A percentile compares a stretch with the other conserved stretches of the same genome.
phyloP scores from a whole-genome alignment of 2,797 vertebrate genomes.

The Heterohyrax brucei region DNA sequence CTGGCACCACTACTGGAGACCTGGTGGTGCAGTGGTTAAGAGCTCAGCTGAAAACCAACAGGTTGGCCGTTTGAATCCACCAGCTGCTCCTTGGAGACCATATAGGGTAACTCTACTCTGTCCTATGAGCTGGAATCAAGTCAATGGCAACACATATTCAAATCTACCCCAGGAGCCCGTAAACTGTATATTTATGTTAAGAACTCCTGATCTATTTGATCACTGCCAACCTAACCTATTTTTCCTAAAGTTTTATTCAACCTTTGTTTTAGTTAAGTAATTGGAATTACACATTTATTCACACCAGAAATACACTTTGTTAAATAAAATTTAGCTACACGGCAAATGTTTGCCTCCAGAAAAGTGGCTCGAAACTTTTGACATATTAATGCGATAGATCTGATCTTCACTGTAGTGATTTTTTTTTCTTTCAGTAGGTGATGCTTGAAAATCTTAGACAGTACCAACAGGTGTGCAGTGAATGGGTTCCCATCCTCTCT shows the following conservation, averaged over 20 bases:
- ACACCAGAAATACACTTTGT: neutral
- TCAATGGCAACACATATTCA: too few relatives aligned
- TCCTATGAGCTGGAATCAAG: too few relatives aligned
- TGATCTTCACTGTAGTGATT: too few relatives aligned
- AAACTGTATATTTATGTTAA: neutral
- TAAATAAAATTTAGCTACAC: constrained; percentile 37
- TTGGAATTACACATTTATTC: neutral
- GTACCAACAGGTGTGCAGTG: neutral
- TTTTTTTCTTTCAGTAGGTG: neutral
- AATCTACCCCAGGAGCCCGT: neutral
- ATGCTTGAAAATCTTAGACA: neutral
- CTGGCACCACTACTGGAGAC: too few relatives aligned
- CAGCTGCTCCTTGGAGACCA: too few relatives aligned
- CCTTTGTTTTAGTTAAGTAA: constrained; percentile 17
- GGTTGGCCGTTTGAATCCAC: too few relatives aligned
- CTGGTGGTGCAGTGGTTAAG: too few relatives aligned
- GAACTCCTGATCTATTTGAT: neutral
- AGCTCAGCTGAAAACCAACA: too few relatives aligned
- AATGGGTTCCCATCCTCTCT: neutral
- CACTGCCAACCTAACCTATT: neutral
- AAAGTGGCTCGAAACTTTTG: neutral
- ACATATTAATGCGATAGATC: neutral
- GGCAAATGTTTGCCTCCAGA: neutral
- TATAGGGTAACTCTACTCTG: too few relatives aligned
- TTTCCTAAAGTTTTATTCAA: neutral